Conservation (phyloP, 2,888 invertebrate genomes). For the Ectropis crepuscularia region DNA sequence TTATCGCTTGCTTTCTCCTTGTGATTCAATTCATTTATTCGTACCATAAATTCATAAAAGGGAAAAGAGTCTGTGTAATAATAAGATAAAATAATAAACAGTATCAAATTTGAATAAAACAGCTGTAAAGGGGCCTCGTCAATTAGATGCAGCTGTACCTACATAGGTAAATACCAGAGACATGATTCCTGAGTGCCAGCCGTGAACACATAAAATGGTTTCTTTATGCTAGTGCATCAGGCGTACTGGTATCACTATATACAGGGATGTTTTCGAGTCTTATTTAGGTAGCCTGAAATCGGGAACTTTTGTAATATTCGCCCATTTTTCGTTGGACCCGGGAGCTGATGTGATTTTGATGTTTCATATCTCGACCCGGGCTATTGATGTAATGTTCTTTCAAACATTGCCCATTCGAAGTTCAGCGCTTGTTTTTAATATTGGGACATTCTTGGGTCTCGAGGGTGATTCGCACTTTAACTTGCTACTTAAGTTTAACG, state of each 20-base stretch:
- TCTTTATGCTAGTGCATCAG: no score
- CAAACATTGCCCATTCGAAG: slow-evolving; percentile 36
- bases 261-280: background rate
- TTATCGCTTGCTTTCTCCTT: no score
- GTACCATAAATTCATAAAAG: no score
- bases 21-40: no score
- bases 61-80: no score
- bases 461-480: slow-evolving; percentile 7
- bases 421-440: slow-evolving; percentile 28
- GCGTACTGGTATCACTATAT: background rate
- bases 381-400: slow-evolving; percentile 39
- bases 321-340: slow-evolving; percentile 25
- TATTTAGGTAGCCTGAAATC: slow-evolving; percentile 19
- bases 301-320: slow-evolving; percentile 30
- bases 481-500: slow-evolving; percentile 16
- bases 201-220: no score
- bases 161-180: no score
- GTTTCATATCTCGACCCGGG: slow-evolving; percentile 38
- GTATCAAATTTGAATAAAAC: no score
- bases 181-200: no score
- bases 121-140: no score
- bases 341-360: slow-evolving; percentile 41
- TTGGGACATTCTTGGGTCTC: slow-evolving; percentile 7
- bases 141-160: no score
- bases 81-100: no score